Base-by-base conservation (phyloP, 2,888 invertebrate genomes). In the Panzeria rudis region DNA sequence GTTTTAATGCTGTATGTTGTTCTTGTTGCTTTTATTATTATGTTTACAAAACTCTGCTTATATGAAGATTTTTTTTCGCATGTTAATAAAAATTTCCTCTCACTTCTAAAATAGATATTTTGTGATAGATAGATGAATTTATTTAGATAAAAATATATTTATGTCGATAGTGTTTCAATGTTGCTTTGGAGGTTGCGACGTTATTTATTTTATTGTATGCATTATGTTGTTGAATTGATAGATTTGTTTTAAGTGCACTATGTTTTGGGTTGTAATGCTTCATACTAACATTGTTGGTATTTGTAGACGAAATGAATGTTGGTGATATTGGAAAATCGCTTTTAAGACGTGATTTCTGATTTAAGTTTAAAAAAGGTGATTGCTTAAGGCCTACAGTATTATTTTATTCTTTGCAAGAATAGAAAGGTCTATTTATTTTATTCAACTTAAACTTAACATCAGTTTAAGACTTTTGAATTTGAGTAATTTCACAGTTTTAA, bases 31-130 rank as follows among this genome's bases (percentile, higher is more conserved):
- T 75, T 66, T 47, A 29, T 72, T 38, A 78, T 68, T 54, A 73
- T 73, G 38, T 68, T 68, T 54, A 78, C 52, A 68, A 83, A 78
- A 72, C 69, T 64, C 44, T 66, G 35, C 44, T 76, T 71, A 72
- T 61, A 66, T 61, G 75, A 73, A 83, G 64, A 72, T 77, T 11
- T 29, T 9, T 66, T 50, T 77, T 77, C 13, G n/a, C 56, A 69
- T 79, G 47, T 82, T 72, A 72, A 76, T 76, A 80, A 80, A 81
- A 69, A 50, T 85, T 85, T 83, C 84, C 86, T 86, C 86, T 86
- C 86, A 86, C 86, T 86, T 86, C 77, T 69, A 72, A 81, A 69
- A 54, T 52, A 66, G 17, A 72, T 72, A 73, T 38, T 69, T 61
- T 69, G 23, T 44, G 29, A 72, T 56, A 64, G 59, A 68, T 50